These are phyloP conservation scores for Sialis lutaria DNA, from an alignment of 2,888 invertebrate species.

Conservation along the genomic window DNA sequence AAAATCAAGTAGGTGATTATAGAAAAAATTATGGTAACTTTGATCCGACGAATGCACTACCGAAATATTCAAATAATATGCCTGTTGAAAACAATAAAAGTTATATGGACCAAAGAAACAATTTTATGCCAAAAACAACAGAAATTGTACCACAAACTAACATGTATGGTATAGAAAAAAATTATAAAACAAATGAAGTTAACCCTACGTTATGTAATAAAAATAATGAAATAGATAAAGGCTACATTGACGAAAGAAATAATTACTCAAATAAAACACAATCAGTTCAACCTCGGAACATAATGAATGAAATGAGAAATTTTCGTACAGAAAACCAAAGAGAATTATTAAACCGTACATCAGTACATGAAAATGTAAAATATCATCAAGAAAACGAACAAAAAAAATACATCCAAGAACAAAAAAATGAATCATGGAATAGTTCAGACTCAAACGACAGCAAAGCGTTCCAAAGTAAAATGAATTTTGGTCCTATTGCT, in stretches of 20 bases:
- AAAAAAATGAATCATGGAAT: not conserved
- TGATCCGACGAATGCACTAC: no score
- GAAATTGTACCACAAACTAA: not conserved
- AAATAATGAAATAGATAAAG: no score
- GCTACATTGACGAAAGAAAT: not conserved
- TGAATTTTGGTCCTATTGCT: constrained; percentile 35
- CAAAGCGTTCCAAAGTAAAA: constrained; percentile 37
- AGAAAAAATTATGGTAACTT: no score
- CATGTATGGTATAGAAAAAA: no score
- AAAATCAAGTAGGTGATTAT: no score
- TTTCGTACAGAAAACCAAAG: constrained; percentile 4
- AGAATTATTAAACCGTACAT: constrained; percentile 1
- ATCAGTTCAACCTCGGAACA: constrained; percentile 1
- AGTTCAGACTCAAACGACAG: constrained; percentile 22
- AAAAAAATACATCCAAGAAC: not conserved
- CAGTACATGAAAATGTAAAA: not conserved
- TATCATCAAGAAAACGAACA: not conserved
- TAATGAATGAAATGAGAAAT: constrained; percentile 5
- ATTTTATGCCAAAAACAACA: not conserved
- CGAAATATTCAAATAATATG: no score
- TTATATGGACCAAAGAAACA: not conserved
- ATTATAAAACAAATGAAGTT: not conserved
- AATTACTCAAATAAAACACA: not conserved
- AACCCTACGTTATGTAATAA: no score
- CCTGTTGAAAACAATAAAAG: no score